Evolutionary conservation across 2,113 vertebrate species (phyloP), one percentile per base, ranked within the genome.

Genomic region (Phoxinus phoxinus): DNA sequence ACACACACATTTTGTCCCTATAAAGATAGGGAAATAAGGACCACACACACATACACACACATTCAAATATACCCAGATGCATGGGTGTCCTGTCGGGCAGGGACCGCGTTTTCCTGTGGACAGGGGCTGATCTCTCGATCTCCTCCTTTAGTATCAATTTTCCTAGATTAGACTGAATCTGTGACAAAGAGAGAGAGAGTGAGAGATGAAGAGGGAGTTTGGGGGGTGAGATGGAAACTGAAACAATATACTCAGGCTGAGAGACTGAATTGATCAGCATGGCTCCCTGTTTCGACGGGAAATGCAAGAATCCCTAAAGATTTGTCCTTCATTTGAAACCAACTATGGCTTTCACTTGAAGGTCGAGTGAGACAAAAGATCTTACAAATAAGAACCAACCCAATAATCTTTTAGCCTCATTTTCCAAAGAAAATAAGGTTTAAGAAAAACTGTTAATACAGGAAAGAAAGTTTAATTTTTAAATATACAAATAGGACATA

Each of bases 141-240:
- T 99, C 97, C 88, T 99, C 97, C 91, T 97, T 98, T 91, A 99
- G 92, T 89, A 99, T 97, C 92, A 99, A 91, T 89, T 97, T 97
- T 21, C 97, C 98, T 21, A 99, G 91, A 91, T 99, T 99, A 58
- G 97, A 99, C 92, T 96, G 96, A 86, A 99, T 96, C 98, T 99
- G 90, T 63, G 4, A 86, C 19, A 75, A 46, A 85, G 44, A 80
- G 27, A 83, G 69, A 51, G 71, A 51, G n/a, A 41, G 37, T 48
- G 21, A 80, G 32, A 46, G 13, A 46, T 53, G 41, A 80, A 61
- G 53, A 63, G 67, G 51, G 30, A 53, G 13, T 19, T 21, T 19
- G 23, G 9, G 23, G 59, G 25, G 48, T 75, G 30, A 53, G 77
- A 58, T 75, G 72, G 53, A 78, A 21, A 69, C n/a, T 17, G 67